Percentiles rank a stretch among this genome's conserved stretches.
These are phyloP conservation scores for Marcusenius ussheri DNA, from an alignment of 2,113 vertebrate species.

Conservation along the genomic window DNA sequence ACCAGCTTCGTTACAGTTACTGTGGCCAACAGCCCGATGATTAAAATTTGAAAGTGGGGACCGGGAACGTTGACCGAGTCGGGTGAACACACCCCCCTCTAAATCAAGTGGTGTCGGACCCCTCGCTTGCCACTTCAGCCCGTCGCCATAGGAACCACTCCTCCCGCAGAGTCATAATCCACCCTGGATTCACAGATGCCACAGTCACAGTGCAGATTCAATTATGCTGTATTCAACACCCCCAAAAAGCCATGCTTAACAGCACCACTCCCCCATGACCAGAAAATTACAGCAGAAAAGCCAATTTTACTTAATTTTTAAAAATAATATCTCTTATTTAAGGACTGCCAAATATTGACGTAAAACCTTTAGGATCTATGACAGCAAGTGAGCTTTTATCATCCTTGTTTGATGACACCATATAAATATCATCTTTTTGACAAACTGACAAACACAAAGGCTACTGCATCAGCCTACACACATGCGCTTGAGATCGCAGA, in stretches of 20 bases:
- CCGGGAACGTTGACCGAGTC: background rate
- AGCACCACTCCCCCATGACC: background rate
- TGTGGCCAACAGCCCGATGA: constrained; percentile 19
- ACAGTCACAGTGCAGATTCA: background rate
- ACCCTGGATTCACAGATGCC: background rate
- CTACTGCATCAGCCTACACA: background rate
- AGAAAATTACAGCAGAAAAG: background rate
- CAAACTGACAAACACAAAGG: background rate
- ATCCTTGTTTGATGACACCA: background rate
- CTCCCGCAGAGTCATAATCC: constrained; percentile 23
- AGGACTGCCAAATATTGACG: background rate
- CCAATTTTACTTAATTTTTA: background rate
- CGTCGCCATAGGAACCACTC: constrained; percentile 24
- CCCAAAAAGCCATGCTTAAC: background rate
- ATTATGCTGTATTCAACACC: background rate
- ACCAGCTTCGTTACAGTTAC: background rate
- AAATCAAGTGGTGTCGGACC: background rate
- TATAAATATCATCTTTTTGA: background rate
- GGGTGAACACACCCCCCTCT: constrained; percentile 13
- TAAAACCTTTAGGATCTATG: background rate
- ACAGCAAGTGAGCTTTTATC: background rate
- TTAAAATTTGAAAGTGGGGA: constrained; percentile 18
- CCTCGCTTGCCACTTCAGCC: constrained; percentile 1
- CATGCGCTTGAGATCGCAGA: background rate
- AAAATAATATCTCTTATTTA: background rate